Base-by-base conservation (phyloP, 92 coral and sea anemone species). In the Phenganax stokvisi region DNA sequence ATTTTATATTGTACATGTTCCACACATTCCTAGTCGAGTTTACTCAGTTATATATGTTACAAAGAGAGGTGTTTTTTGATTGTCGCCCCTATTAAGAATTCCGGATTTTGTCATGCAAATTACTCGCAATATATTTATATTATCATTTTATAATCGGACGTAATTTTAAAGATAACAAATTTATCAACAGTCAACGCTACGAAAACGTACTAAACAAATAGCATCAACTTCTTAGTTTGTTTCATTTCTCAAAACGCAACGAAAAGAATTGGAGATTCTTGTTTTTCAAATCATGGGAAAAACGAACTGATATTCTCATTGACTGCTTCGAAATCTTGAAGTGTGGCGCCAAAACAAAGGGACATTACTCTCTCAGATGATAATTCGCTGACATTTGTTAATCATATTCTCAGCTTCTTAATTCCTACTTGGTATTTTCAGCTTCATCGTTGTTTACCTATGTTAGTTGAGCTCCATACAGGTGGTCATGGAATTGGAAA, bases 141-240 rank as follows among this genome's bases (percentile, higher is more conserved):
- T 68, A 53, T 68, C 73, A 37, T n/a, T 53, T 25, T 20, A 68
- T 68, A 29, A 68, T 68, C 12, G 29, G 53, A 68, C 47, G 73
- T 66, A 66, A 68, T 68, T 68, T 68, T 30, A 68, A 28, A 68
- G 73, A 68, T 68, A 68, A 37, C 73, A 68, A 37, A 68, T 68
- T 28, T 68, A 68, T 68, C 73, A 68, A 30, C 54, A 29, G 73
- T 68, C 73, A 68, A 12, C 73, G 47, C 17, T 20, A n/a, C 53
- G n/a, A 13, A 68, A 68, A 68, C 13, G 7, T 17, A 28, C 67
- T 4, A n/a, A 3, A n/a, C 8, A 68, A 53, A 68, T 68, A 29
- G 29, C 53, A 37, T 68, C 73, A 68, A 9, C 10, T 68, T 68
- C 2, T 30, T 53, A 9, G 6, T 9, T 37, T 53, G 6, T 68